Conservation (phyloP, 2,797 vertebrate genomes). For the Clarias platycephalus region DNA sequence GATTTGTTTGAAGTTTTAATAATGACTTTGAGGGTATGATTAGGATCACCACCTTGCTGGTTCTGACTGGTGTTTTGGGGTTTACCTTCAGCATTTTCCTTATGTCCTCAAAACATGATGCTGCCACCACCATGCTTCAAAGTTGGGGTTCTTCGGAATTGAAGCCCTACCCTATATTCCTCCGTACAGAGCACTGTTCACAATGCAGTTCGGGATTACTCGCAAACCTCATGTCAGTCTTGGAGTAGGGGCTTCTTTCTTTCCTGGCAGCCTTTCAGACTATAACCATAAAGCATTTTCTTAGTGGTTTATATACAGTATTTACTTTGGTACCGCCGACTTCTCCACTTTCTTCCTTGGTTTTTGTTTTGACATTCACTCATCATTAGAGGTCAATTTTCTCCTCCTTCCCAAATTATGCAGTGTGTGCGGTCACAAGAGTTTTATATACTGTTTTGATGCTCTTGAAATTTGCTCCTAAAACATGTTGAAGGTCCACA, state of each 20-base stretch:
- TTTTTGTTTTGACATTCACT: neutral
- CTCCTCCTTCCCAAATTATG: neutral
- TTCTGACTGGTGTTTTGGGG: neutral
- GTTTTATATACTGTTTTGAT: neutral
- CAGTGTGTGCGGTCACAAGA: neutral
- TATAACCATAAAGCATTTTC: neutral
- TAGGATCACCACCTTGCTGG: neutral
- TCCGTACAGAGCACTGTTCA: neutral
- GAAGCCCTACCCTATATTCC: neutral
- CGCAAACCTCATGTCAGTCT: neutral
- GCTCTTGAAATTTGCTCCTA: neutral
- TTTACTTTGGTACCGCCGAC: neutral
- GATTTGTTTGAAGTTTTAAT: neutral
- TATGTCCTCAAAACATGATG: neutral
- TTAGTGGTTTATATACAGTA: neutral
- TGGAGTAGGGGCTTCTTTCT: neutral
- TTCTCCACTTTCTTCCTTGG: neutral
- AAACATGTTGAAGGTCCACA: neutral
- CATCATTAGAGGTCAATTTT: neutral
- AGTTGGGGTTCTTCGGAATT: neutral
- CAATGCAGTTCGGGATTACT: neutral
- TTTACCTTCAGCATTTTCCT: neutral
- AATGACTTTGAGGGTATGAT: neutral
- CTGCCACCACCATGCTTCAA: neutral
- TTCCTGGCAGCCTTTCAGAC: neutral